Percentiles rank a stretch among this genome's conserved stretches.
These are phyloP conservation scores for Callipepla californica DNA, from an alignment of 2,113 vertebrate species.

Conservation along the genomic window DNA sequence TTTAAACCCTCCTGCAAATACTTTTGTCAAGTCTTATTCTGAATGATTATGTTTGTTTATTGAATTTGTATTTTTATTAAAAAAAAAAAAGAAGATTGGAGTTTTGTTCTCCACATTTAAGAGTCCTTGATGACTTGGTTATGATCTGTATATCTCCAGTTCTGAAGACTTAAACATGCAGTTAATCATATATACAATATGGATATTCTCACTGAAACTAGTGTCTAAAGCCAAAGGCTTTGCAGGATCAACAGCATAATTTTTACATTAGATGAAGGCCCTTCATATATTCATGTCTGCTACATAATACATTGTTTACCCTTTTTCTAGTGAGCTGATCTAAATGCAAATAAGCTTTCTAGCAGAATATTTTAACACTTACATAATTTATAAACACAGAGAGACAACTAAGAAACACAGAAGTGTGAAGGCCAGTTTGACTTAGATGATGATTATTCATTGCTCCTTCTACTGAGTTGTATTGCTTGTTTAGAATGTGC, in stretches of 20 bases:
- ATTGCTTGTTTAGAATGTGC: not conserved
- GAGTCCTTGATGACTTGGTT: not conserved
- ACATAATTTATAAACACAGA: not conserved
- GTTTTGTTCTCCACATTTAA: not conserved
- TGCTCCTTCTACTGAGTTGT: not conserved
- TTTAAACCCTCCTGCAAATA: not conserved
- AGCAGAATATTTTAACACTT: not conserved
- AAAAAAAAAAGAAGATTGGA: not conserved
- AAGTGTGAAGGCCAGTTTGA: not conserved
- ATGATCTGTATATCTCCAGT: not conserved
- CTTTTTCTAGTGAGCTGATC: not conserved
- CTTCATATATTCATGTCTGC: not conserved
- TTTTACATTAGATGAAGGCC: not conserved
- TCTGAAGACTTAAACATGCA: not conserved
- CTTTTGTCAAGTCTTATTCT: not conserved
- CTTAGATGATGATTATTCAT: not conserved
- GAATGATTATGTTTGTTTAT: not conserved
- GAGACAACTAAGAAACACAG: not conserved
- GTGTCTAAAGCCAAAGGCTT: not conserved
- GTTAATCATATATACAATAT: not conserved
- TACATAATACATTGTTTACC: not conserved
- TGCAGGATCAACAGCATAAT: not conserved
- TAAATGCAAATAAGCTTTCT: not conserved
- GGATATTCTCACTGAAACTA: not conserved
- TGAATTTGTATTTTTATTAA: not conserved